Base-by-base conservation (phyloP, 2,797 vertebrate species). In the Clamator glandarius region DNA sequence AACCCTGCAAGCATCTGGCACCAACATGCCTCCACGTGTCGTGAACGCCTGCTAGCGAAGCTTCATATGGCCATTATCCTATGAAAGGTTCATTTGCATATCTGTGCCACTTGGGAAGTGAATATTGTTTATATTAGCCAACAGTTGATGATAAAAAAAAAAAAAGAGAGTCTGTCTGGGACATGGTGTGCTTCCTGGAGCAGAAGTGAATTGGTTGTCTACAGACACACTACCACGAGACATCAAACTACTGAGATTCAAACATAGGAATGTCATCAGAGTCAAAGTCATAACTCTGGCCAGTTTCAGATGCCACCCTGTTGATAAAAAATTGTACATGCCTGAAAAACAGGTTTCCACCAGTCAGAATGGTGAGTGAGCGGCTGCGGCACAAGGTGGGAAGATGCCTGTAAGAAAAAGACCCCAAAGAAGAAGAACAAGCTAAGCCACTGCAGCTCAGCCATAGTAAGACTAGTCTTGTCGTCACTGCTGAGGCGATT, bases 1-100 rank as follows among this genome's bases (percentile, higher is more conserved):
- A 95, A 92, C 68, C 92, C 92, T 61, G 72, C 78, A 63, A 96
- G 96, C 93, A 80, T 85, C 93, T 95, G 96, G 95, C 95, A 95
- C 57, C 84, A 92, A 29, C 26, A 1, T 50, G 75, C 42, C 61
- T 94, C 93, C 95, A 87, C 95, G 77, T 91, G 93, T 87, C 2
- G 0, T 70, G 64, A 93, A 87, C 89, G 91, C 89, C 93, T 91
- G 92, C 91, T 94, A 96, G 96, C 87, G 80, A 87, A 93, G 89
- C 57, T 91, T 96, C 93, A 51, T 87, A 83, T 54, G 64, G 68
- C 91, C 75, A 85, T 95, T 95, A 91, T 77, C 68, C 89, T 83
- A 80, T 89, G 92, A 96, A 95, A 87, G 70, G 59, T 54, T 87
- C 84, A 87, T 96, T 87, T 94, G 87, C 84, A 93, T 95, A 94